phyloP scores from a whole-genome alignment of 2,888 invertebrate species.

The Macrophya alboannulata region DNA sequence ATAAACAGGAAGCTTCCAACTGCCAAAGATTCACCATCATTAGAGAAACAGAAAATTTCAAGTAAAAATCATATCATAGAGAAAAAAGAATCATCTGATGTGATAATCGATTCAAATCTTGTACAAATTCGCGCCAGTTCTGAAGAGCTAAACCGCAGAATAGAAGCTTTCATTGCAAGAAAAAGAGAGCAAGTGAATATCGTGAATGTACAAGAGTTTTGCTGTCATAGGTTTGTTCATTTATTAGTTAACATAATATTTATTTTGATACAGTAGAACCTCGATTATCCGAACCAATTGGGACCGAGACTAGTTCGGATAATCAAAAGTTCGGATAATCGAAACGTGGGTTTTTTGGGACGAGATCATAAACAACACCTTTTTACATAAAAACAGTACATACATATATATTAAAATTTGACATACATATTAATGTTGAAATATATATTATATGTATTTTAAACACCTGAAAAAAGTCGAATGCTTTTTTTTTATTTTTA shows the following conservation, averaged over 20 bases:
- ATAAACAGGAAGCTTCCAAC: background rate
- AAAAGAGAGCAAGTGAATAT: slow-evolving; percentile 89
- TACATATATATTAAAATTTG: too few relatives aligned
- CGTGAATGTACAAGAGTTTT: slow-evolving; percentile 90
- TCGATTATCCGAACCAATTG: too few relatives aligned
- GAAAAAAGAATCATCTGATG: slow-evolving; percentile 71
- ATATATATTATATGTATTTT: too few relatives aligned
- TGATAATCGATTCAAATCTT: slow-evolving; percentile 80
- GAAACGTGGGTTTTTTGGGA: too few relatives aligned
- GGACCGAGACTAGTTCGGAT: too few relatives aligned
- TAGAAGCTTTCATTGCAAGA: slow-evolving; percentile 88
- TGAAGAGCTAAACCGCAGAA: slow-evolving; percentile 86
- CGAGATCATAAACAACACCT: too few relatives aligned
- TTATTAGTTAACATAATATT: slow-evolving; percentile 1
- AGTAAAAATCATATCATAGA: slow-evolving; percentile 13
- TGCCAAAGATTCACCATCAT: background rate
- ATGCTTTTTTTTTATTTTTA: too few relatives aligned
- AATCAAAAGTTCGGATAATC: too few relatives aligned
- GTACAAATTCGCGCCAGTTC: slow-evolving; percentile 87
- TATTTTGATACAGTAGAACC: too few relatives aligned
- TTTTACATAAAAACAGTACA: too few relatives aligned
- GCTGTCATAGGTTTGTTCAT: slow-evolving; percentile 76
- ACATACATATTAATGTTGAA: too few relatives aligned
- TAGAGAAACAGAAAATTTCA: background rate
- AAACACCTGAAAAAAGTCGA: too few relatives aligned